These are phyloP conservation scores for Lagorchestes hirsutus DNA, from an alignment of 2,797 vertebrate genomes.

Conservation along the genomic window DNA sequence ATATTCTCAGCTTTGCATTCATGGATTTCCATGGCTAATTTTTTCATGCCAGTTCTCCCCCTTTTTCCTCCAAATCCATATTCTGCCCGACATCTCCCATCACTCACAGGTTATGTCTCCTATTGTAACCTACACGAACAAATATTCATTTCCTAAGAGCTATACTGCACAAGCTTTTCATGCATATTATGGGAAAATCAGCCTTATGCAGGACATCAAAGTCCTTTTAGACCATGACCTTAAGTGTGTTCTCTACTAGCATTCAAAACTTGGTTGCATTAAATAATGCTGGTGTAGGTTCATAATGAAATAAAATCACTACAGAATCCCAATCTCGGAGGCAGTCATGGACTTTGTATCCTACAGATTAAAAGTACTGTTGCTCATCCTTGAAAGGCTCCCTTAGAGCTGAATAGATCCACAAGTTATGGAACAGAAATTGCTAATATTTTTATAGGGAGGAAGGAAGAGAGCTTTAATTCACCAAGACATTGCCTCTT, in stretches of 20 bases:
- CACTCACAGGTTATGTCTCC: constrained; percentile 62
- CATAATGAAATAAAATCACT: constrained; percentile 48
- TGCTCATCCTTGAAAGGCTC: constrained; percentile 14
- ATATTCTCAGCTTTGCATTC: constrained; percentile 55
- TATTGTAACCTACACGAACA: constrained; percentile 68
- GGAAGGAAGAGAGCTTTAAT: constrained; percentile 56
- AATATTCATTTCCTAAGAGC: constrained; percentile 74
- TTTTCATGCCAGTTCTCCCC: constrained; percentile 51
- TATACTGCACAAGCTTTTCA: constrained; percentile 66
- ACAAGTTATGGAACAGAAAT: constrained; percentile 37
- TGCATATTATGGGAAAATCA: constrained; percentile 73
- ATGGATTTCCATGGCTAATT: constrained; percentile 71
- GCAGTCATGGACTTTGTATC: background rate
- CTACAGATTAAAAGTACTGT: constrained; percentile 16
- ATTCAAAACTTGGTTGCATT: constrained; percentile 54
- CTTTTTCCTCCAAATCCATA: constrained; percentile 64
- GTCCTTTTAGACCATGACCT: constrained; percentile 75
- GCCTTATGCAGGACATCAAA: constrained; percentile 74
- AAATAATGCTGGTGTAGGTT: constrained; percentile 55
- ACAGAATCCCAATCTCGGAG: background rate
- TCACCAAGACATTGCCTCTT: background rate
- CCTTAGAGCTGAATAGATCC: constrained; percentile 34
- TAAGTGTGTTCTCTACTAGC: constrained; percentile 60
- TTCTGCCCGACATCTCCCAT: constrained; percentile 61
- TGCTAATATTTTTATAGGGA: constrained; percentile 62